Evolutionary conservation across 2,888 invertebrate genomes (phyloP), one percentile per base, ranked within the genome.

Genomic region (Mythimna lalbum): DNA sequence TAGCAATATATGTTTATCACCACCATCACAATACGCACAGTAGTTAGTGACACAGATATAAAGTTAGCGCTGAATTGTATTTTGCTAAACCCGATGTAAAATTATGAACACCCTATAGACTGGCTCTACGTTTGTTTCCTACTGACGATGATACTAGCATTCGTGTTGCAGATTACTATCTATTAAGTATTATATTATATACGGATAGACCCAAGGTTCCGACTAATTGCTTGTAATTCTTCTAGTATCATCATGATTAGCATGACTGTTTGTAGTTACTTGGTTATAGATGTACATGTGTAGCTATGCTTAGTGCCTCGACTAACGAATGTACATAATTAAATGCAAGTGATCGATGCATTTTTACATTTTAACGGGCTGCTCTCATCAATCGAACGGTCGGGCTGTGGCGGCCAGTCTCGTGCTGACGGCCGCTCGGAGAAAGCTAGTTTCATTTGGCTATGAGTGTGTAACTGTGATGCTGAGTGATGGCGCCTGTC

Each of bases 361-460:
- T 86, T 87, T 84, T 85, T 85, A 87, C 86, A 86, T 86, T 75
- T 76, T 86, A 89, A 86, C 86, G 77, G 79, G 71, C 69, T 85
- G 78, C 83, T 87, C 85, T 86, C 86, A 86, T 88, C 88, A 87
- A 87, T 87, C 81, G 83, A 66, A 80, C 73, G 80, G 82, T 78
- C 78, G 73, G 80, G 73, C 76, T 74, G 73, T 61, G 66, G 77
- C 77, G 73, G 66, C 67, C 75, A 57, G 69, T 68, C 55, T 65
- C 62, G 63, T 75, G 73, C 67, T 80, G 80, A 81, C 84, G 70
- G 83, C 82, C 79, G 76, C 82, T 75, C 68, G 82, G 87, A 87
- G 89, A 89, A 90, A 91, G 89, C 88, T 88, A 87, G 88, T 87
- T 88, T 87, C 86, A 82, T 86, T 81, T 82, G 78, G 71, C 84